Base-by-base conservation (phyloP, 2,797 vertebrate genomes). In the Lepilemur septentrionalis region DNA sequence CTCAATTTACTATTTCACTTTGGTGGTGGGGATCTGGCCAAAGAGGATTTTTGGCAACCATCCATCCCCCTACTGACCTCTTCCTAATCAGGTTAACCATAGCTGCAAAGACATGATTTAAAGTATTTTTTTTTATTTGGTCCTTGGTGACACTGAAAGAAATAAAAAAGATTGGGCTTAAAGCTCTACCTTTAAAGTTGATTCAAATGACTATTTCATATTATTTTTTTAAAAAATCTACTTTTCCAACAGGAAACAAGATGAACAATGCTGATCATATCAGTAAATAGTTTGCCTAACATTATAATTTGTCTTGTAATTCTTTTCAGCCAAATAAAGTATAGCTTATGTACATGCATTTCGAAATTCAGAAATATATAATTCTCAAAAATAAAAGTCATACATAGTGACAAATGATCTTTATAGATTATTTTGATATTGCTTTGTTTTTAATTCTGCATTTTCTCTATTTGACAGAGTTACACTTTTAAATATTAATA, bases 31-130 rank as follows among this genome's bases (percentile, higher is more conserved):
- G 86, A 89, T 32, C 43, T 59, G 75, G 89, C 89, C 93, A 97
- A 97, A 97, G 96, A 97, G 96, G 85, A 81, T 94, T 95, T 96
- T 93, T 98, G 97, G 97, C 96, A 86, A 91, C 35, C 32, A 73
- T 97, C 96, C 96, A 97, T 96, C 83, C 30, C 76, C 25, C 59
- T 91, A 10, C 85, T 95, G 85, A 95, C 89, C 94, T 95, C 94
- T 75, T 90, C 86, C 70, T 94, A 96, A 94, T 96, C 94, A 94
- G 95, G 93, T 91, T 97, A 97, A 95, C 75, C 79, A 48, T 43
- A 86, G 61, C 73, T 81, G 89, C 57, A 86, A 95, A 80, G 80
- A 81, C 25, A 80, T 80, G 30, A 95, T 93, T 73, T 96, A 87
- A 94, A 84, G 35, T 93, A 7, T 76, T 79, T 76, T 79, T 76